These are phyloP conservation scores for Drosophila algonquin DNA, from an alignment of 2,888 invertebrate species.

Conservation along the genomic window DNA sequence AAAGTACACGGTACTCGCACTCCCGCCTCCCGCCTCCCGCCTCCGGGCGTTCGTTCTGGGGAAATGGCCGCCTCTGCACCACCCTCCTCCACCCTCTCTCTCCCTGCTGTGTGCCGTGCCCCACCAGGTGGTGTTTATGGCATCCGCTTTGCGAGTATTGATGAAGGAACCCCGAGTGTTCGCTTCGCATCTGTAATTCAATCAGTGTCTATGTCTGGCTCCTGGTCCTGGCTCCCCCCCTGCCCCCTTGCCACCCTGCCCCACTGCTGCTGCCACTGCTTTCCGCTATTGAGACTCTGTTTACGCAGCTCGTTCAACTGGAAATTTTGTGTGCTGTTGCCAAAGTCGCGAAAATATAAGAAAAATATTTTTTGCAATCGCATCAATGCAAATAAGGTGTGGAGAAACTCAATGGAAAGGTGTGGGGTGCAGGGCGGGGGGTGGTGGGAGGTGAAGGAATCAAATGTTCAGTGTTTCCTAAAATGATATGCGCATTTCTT, in stretches of 20 bases:
- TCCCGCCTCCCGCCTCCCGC: constrained; percentile 30
- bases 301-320: constrained; percentile 66
- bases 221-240: constrained; percentile 24
- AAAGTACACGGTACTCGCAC: not conserved
- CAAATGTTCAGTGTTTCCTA: constrained; percentile 52
- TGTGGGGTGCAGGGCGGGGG: not conserved
- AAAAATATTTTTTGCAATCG: constrained; percentile 56
- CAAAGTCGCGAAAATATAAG: constrained; percentile 19
- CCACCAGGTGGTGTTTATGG: constrained; percentile 80
- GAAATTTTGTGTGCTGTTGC: constrained; percentile 58
- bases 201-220: constrained; percentile 80
- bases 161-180: constrained; percentile 63
- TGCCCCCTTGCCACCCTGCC: constrained; percentile 22
- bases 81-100: not conserved
- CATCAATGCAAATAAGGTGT: constrained; percentile 75
- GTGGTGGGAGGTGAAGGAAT: constrained; percentile 20
- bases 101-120: constrained; percentile 40
- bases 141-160: constrained; percentile 81
- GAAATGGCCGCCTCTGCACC: constrained; percentile 13
- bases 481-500: constrained; percentile 65
- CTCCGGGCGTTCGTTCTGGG: constrained; percentile 57
- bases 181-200: constrained; percentile 77
- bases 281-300: constrained; percentile 41
- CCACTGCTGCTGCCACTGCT: constrained; percentile 22
- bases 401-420: constrained; percentile 23